A percentile compares a stretch with the other conserved stretches of the same genome.
These are phyloP conservation scores for Felis catus DNA, from an alignment of 2,113 vertebrate genomes.

Conservation along the genomic window DNA sequence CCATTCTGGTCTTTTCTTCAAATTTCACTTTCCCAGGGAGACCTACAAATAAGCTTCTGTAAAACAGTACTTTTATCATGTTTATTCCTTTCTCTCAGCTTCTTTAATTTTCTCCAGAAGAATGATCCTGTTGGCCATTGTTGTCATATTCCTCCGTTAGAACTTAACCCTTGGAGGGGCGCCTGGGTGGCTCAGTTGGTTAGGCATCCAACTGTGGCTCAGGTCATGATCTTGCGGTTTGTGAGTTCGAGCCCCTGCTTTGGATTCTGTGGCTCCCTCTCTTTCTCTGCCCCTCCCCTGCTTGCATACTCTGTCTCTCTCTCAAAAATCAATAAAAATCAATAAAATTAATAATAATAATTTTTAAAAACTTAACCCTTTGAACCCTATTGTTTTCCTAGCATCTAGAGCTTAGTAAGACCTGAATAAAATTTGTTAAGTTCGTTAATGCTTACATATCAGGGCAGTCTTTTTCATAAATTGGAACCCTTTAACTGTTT, in stretches of 20 bases:
- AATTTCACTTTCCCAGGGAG: background rate
- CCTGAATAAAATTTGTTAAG: background rate
- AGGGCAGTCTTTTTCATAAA: background rate
- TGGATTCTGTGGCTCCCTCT: too few species aligned
- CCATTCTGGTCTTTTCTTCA: background rate
- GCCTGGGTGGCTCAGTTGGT: too few species aligned
- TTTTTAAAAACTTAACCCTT: background rate
- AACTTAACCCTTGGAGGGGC: background rate
- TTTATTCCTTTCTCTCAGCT: background rate
- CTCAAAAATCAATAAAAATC: too few species aligned
- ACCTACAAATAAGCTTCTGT: background rate
- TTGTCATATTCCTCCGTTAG: background rate
- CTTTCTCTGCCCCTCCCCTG: too few species aligned
- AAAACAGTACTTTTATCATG: background rate
- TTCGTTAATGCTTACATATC: background rate
- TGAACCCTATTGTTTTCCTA: background rate
- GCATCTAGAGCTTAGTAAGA: background rate
- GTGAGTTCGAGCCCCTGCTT: too few species aligned
- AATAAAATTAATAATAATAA: too few species aligned
- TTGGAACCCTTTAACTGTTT: background rate
- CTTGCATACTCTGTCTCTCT: too few species aligned
- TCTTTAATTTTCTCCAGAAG: background rate
- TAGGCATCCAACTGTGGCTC: too few species aligned
- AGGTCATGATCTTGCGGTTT: too few species aligned
- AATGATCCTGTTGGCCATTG: too few species aligned